Percentiles rank a stretch among this genome's conserved stretches.
Conservation (phyloP, 2,888 invertebrate species). For the Glaucopsyche alexis region DNA sequence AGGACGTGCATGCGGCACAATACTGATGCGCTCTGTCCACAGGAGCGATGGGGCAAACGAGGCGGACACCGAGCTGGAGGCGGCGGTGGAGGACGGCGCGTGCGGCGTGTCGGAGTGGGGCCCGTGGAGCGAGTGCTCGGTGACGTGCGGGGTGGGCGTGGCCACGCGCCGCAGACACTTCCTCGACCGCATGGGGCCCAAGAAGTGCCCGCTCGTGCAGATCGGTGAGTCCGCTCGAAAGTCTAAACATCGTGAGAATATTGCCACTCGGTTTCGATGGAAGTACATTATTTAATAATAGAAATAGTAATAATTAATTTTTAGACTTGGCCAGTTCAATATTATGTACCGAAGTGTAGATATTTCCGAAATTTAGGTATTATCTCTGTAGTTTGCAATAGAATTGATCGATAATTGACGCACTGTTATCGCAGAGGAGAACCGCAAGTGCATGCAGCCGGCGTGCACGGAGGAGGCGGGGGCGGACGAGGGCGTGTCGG, state of each 20-base stretch:
- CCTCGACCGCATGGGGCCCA: slow-evolving; percentile 86
- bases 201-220: slow-evolving; percentile 88
- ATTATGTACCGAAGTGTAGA: too few species aligned
- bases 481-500: slow-evolving; percentile 71
- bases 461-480: slow-evolving; percentile 79
- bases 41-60: slow-evolving; percentile 51
- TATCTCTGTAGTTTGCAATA: too few species aligned
- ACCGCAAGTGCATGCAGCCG: slow-evolving; percentile 88
- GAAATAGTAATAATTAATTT: too few species aligned
- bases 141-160: slow-evolving; percentile 89
- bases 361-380: too few species aligned
- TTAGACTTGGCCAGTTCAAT: too few species aligned
- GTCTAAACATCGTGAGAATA: too few species aligned
- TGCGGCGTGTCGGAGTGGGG: slow-evolving; percentile 88
- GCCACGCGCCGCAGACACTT: slow-evolving; percentile 88
- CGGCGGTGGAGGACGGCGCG: slow-evolving; percentile 61
- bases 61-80: slow-evolving; percentile 41
- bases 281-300: too few species aligned
- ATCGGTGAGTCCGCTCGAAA: slow-evolving; percentile 60
- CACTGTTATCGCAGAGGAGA: slow-evolving; percentile 80
- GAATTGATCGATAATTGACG: too few species aligned
- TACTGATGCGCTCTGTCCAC: not conserved
- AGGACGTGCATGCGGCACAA: not conserved
- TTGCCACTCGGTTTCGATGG: too few species aligned
- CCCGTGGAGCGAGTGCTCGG: slow-evolving; percentile 92